Base-by-base conservation (phyloP, 2,797 vertebrate genomes). In the Rhodeus uyekii region DNA sequence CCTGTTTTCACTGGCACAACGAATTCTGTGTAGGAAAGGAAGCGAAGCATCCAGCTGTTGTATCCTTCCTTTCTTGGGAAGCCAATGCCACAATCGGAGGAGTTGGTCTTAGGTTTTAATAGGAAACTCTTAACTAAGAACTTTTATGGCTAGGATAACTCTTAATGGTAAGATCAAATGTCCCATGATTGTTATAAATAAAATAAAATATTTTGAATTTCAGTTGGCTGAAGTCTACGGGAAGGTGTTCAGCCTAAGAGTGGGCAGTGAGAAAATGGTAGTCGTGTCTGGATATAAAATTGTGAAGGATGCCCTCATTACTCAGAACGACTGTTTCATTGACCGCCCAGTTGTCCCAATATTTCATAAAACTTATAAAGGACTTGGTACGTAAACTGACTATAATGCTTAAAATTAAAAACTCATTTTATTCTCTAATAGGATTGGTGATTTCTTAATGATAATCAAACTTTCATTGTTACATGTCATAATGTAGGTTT, bases 261-360 rank as follows among this genome's bases (percentile, higher is more conserved):
- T 77, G 85, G 94, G 94, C 69, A 89, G 86, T 24, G 32, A 90
- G 2, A 92, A 91, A 84, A 55, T 87, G 1, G 91, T 95, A 67
- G 90, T 91, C 81, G 29, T 94, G 67, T 90, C 89, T 2, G 92
- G 94, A 64, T 90, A 90, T 86, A 93, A 93, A 80, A 93, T 92
- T 91, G 89, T 94, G 55, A 95, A 92, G 88, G 94, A 95, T 67
- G 92, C 92, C 64, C 91, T 95, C 0, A 58, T 94, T 34, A 90
- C 79, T 74, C 92, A 94, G 58, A 80, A 90, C 81, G 92, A 95
- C 82, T 89, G 87, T 87, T 94, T 95, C 67, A 46, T 61, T 19
- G 93, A 92, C 1, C 94, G 96, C 0, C 96, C 96, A 0, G 0
- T 83, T 0, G 0, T 89, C 1, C 94, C 94, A 63, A 0, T 94